Base-by-base conservation (phyloP, 2,113 vertebrate species). In the Scopus umbretta region DNA sequence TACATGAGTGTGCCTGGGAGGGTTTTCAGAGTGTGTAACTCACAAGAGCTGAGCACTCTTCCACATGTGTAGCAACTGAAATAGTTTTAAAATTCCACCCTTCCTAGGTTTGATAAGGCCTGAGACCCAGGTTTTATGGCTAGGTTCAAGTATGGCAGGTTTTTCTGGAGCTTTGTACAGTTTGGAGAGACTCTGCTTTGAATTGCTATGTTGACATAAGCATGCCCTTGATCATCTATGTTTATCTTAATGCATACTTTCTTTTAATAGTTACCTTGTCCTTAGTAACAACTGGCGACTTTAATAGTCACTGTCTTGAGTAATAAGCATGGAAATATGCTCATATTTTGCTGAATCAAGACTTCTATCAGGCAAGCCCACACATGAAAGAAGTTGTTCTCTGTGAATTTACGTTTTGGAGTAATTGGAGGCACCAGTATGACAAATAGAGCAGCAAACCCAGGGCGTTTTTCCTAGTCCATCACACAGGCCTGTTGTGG, bases 241-340 rank as follows among this genome's bases (percentile, higher is more conserved):
- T 72, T 95, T 94, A 89, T 89, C 90, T 92, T 89, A 82, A 81
- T 52, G 42, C 73, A 34, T 50, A 45, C 66, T 87, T 95, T 80
- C 70, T 91, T 94, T 92, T 70, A 80, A 66, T 85, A 86, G 72
- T 90, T 76, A 92, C 71, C 66, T 58, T 73, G 52, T 72, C 52
- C 19, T 81, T 72, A 40, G 18, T 45, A 82, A 55, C 53, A 53
- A 9, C 45, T 50, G 13, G 5, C 18, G n/a, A 82, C 70, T 90
- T 81, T 83, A 76, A 4, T 36, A 92, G 59, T 88, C 62, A 61
- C 62, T n/a, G 10, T 52, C 42, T 81, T 63, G 58, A 80, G 45
- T 47, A 86, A 78, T 36, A 68, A 65, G 58, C 38, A 59, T 9
- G 19, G 70, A 89, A 87, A 81, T n/a, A 10, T 32, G 53, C 47